Conservation (phyloP, 2,113 vertebrate species). For the Centropristis striata region DNA sequence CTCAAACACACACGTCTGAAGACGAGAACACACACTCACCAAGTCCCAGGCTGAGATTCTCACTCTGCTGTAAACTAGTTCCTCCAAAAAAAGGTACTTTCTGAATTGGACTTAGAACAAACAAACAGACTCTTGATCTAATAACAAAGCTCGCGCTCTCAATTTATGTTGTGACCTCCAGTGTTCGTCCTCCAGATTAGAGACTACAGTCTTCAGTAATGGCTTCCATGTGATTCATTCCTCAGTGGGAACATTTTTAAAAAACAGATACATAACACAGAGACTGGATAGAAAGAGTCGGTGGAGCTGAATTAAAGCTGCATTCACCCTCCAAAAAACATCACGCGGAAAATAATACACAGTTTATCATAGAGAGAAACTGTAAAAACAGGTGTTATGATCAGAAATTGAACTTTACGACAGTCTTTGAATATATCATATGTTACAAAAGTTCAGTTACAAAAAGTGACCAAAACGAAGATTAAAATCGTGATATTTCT, state of each 20-base stretch:
- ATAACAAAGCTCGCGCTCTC: conserved; percentile 46
- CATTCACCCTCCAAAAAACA: neutral
- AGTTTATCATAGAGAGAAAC: too few relatives aligned
- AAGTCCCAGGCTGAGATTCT: neutral
- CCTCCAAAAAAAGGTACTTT: conserved; percentile 9
- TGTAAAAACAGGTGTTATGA: too few relatives aligned
- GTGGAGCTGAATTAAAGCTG: too few relatives aligned
- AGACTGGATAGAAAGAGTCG: too few relatives aligned
- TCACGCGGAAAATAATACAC: too few relatives aligned
- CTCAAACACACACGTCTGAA: conserved; percentile 51
- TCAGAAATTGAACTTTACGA: too few relatives aligned
- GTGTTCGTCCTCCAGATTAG: conserved; percentile 1
- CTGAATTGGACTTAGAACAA: neutral
- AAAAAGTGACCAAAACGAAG: too few relatives aligned
- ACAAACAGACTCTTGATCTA: conserved; percentile 29
- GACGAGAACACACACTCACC: conserved; percentile 24
- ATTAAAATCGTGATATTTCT: too few relatives aligned
- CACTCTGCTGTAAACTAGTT: neutral
- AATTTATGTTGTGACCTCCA: conserved; percentile 42
- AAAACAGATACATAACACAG: neutral
- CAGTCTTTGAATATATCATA: too few relatives aligned
- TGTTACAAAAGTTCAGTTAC: too few relatives aligned
- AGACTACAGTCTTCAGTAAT: conserved; percentile 26
- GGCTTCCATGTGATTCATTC: conserved; percentile 67
- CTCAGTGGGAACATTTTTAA: neutral